Conservation (phyloP, 2,113 vertebrate species). For the Catharus fuscescens region DNA sequence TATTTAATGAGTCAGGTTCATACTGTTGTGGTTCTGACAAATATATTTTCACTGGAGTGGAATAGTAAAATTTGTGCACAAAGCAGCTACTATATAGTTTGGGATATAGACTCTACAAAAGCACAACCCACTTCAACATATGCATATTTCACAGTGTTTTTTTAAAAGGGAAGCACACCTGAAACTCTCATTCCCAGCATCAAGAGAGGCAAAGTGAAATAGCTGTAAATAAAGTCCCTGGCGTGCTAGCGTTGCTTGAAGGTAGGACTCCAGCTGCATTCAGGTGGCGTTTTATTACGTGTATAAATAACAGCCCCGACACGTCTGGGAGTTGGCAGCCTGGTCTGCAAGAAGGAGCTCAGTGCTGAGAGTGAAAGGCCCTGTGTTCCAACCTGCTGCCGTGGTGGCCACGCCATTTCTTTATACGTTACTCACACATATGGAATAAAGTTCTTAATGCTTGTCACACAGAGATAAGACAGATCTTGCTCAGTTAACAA, state of each 20-base stretch:
- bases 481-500: not conserved
- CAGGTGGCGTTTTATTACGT: conserved; percentile 15
- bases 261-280: conserved; percentile 27
- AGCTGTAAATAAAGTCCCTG: conserved; percentile 20
- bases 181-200: conserved; percentile 20
- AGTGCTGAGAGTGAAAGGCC: not conserved
- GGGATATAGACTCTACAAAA: not conserved
- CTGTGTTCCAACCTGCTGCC: conserved; percentile 27
- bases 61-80: not conserved
- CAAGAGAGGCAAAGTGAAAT: conserved; percentile 23
- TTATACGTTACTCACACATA: accelerated
- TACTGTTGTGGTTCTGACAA: not conserved
- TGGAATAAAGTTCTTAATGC: not conserved
- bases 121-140: not conserved
- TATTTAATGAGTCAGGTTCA: not conserved
- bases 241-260: not conserved
- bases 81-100: not conserved
- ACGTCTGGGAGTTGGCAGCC: not conserved
- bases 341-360: not conserved
- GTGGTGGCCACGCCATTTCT: not conserved
- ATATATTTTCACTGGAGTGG: not conserved
- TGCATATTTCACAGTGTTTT: not conserved
- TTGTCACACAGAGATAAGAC: not conserved
- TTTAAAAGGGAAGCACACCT: conserved; percentile 19
- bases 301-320: not conserved